phyloP scores from a whole-genome alignment of 2,113 vertebrate genomes.

The Panthera uncia region DNA sequence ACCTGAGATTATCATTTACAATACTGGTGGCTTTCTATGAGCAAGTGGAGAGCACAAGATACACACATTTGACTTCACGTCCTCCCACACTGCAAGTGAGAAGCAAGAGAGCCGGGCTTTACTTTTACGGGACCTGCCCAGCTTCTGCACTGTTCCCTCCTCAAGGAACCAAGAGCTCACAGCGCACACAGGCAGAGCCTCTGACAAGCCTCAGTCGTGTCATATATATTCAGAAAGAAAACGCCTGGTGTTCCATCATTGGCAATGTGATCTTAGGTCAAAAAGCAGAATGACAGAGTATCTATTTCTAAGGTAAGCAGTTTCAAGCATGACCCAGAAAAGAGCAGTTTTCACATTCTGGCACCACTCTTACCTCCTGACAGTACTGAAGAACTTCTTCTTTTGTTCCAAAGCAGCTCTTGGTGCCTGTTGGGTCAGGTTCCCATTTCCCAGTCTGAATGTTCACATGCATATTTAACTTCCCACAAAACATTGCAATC shows the following conservation, averaged over 20 bases:
- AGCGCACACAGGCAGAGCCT: not conserved
- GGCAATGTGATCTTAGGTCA: not conserved
- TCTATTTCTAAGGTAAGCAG: not conserved
- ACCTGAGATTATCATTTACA: not conserved
- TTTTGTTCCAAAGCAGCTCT: conserved; percentile 93
- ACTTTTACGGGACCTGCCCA: not conserved
- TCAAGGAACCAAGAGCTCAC: not conserved
- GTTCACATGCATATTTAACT: conserved; percentile 98
- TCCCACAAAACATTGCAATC: conserved; percentile 98
- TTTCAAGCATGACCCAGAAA: not conserved
- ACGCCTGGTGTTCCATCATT: not conserved
- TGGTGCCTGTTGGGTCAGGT: conserved; percentile 92
- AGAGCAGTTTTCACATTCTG: not conserved
- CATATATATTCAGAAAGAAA: not conserved
- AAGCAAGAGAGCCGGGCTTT: not conserved
- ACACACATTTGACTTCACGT: not conserved
- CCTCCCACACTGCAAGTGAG: not conserved
- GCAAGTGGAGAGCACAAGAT: not conserved
- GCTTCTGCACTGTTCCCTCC: not conserved
- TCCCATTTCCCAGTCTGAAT: conserved; percentile 99
- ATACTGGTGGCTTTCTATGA: not conserved
- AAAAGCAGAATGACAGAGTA: not conserved
- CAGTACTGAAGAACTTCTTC: conserved; percentile 97
- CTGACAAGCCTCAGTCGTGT: not conserved
- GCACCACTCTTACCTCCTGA: conserved; percentile 91